A percentile compares a stretch with the other conserved stretches of the same genome.
Conservation (phyloP, 2,113 vertebrate species). For the Lophura nycthemera region DNA sequence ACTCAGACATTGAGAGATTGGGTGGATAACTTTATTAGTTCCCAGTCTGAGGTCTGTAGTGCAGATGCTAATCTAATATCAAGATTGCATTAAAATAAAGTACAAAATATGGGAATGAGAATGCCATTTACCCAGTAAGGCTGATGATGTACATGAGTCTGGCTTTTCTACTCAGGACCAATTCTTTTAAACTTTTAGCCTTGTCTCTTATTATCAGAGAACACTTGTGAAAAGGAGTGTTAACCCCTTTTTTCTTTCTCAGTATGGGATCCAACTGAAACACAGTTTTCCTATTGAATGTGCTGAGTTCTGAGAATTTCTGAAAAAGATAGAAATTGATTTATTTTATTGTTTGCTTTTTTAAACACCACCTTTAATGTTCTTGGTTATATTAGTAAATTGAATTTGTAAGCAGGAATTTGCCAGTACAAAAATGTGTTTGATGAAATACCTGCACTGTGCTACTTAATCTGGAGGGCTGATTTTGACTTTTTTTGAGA, state of each 20-base stretch:
- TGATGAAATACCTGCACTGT: background rate
- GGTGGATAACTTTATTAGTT: conserved; percentile 74
- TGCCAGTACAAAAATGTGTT: background rate
- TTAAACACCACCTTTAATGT: background rate
- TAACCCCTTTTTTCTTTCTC: background rate
- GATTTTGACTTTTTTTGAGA: background rate
- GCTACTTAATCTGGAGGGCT: background rate
- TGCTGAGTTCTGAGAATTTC: conserved; percentile 5
- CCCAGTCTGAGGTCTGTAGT: conserved; percentile 47
- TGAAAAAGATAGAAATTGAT: background rate
- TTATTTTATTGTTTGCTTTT: background rate
- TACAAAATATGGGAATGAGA: conserved; percentile 48
- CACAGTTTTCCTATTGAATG: background rate
- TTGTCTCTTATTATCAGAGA: background rate
- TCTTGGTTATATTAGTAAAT: background rate
- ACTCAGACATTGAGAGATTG: conserved; percentile 55
- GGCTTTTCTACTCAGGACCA: background rate
- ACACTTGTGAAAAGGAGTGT: background rate
- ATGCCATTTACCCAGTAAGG: background rate
- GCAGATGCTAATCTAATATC: conserved; percentile 70
- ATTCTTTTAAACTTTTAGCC: background rate
- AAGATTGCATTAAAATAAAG: conserved; percentile 55
- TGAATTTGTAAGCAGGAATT: background rate
- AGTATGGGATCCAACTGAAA: background rate
- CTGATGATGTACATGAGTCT: background rate